Evolutionary conservation across 2,888 invertebrate genomes (phyloP).

Genomic region (Ichneumoninae sp.): DNA sequence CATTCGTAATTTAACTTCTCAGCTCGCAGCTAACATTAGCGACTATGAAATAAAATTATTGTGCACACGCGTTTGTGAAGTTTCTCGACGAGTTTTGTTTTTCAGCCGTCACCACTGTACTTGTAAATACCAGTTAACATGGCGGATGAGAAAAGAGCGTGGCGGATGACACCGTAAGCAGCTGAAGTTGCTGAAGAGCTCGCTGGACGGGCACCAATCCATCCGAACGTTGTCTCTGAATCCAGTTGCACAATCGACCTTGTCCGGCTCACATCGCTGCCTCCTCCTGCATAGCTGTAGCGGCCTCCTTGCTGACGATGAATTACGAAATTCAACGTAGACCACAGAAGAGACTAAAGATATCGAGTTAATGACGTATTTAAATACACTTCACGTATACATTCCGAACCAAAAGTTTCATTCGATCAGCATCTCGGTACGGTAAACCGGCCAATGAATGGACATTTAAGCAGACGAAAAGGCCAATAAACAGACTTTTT

Average conservation of each 20-base stretch:
- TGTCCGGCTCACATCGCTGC: slow-evolving; percentile 29
- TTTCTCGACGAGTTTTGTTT: slow-evolving; percentile 6
- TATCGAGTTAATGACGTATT: not conserved
- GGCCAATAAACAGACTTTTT: too few species aligned
- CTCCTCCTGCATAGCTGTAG: slow-evolving; percentile 1
- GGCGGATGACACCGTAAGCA: not conserved
- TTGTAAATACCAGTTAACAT: not conserved
- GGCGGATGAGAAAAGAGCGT: slow-evolving; percentile 10
- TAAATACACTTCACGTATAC: not conserved
- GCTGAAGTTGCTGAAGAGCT: not conserved
- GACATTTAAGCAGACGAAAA: too few species aligned
- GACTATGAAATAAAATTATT: slow-evolving; percentile 41
- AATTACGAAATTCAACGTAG: slow-evolving; percentile 46
- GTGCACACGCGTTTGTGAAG: slow-evolving; percentile 24
- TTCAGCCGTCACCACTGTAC: not conserved
- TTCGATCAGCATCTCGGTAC: not conserved
- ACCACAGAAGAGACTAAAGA: not conserved
- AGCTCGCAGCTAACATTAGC: slow-evolving; percentile 1
- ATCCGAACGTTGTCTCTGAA: slow-evolving; percentile 58
- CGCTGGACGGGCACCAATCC: slow-evolving; percentile 41
- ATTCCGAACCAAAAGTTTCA: not conserved
- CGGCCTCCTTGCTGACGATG: slow-evolving; percentile 42
- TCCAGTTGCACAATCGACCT: slow-evolving; percentile 59
- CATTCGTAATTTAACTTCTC: not conserved
- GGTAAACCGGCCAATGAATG: too few species aligned